A percentile compares a stretch with the other conserved stretches of the same genome.
phyloP scores from a whole-genome alignment of 2,113 vertebrate genomes.

The Elephantulus edwardii region DNA sequence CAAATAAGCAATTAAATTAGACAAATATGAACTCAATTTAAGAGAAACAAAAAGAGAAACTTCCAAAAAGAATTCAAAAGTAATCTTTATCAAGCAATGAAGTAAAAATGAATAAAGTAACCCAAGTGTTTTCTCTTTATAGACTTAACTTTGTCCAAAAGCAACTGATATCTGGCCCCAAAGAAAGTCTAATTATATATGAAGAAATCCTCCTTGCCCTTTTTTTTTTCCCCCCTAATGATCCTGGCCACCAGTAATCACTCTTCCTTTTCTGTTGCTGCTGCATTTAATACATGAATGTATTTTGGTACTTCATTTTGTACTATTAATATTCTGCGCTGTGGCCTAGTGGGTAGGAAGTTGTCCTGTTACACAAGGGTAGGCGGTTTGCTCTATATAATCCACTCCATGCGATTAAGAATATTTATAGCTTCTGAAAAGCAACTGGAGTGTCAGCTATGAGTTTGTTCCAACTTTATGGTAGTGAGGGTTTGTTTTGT shows the following conservation, averaged over 20 bases:
- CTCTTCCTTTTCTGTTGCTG: neutral
- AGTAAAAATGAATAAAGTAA: neutral
- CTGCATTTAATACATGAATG: neutral
- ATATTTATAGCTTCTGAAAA: no score
- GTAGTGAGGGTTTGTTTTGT: no score
- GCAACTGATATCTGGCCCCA: neutral
- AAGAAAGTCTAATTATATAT: neutral
- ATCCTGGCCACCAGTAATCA: neutral
- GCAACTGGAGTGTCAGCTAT: no score
- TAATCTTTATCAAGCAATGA: slow-evolving; percentile 31
- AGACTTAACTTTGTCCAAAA: neutral
- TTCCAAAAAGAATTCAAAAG: slow-evolving; percentile 52
- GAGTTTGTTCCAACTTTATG: no score
- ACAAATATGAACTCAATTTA: slow-evolving; percentile 48
- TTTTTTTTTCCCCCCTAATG: slow-evolving; percentile 11
- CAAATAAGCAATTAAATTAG: slow-evolving; percentile 50
- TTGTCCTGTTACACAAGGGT: no score
- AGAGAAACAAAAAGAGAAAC: slow-evolving; percentile 56
- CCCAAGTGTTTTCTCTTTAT: neutral
- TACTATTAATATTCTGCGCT: neutral
- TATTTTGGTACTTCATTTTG: neutral
- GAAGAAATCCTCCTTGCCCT: neutral
- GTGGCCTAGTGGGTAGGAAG: no score
- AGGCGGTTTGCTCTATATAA: no score
- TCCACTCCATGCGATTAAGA: no score